A percentile compares a stretch with the other conserved stretches of the same genome.
phyloP scores from a whole-genome alignment of 2,113 vertebrate species.

The Tiliqua scincoides region DNA sequence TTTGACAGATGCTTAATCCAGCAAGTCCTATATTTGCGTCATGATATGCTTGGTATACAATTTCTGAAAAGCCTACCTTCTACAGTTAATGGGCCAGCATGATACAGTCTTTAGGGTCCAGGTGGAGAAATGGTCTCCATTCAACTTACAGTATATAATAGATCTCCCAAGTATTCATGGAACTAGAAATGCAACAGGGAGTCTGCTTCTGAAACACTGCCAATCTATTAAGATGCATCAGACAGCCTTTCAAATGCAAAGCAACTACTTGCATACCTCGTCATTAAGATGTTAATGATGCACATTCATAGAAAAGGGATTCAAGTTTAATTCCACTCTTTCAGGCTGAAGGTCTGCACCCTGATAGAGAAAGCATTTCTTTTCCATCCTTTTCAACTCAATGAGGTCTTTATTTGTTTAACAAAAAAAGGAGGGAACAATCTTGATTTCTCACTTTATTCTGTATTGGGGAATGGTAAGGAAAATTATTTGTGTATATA shows the following conservation, averaged over 20 bases:
- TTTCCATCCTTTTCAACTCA: conserved; percentile 7
- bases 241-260: conserved; percentile 22
- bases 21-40: not conserved
- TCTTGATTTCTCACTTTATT: not conserved
- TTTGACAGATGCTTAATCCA: conserved; percentile 24
- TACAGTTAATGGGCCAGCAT: not conserved
- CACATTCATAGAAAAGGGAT: not conserved
- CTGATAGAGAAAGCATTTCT: not conserved
- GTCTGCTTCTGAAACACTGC: not conserved
- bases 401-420: conserved; percentile 25
- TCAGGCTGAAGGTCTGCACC: not conserved
- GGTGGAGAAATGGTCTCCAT: conserved; percentile 22
- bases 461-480: not conserved
- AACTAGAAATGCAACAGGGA: not conserved
- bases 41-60: not conserved
- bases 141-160: not conserved
- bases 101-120: not conserved
- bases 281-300: conserved; percentile 27
- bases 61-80: conserved; percentile 27
- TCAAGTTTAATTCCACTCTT: conserved; percentile 27
- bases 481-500: too few relatives aligned
- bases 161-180: not conserved
- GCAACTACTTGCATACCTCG: not conserved
- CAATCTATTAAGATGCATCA: conserved; percentile 17
- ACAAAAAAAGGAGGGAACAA: conserved; percentile 45